These are phyloP conservation scores for Pseudoips prasinana DNA, from an alignment of 2,888 invertebrate species.

Conservation along the genomic window DNA sequence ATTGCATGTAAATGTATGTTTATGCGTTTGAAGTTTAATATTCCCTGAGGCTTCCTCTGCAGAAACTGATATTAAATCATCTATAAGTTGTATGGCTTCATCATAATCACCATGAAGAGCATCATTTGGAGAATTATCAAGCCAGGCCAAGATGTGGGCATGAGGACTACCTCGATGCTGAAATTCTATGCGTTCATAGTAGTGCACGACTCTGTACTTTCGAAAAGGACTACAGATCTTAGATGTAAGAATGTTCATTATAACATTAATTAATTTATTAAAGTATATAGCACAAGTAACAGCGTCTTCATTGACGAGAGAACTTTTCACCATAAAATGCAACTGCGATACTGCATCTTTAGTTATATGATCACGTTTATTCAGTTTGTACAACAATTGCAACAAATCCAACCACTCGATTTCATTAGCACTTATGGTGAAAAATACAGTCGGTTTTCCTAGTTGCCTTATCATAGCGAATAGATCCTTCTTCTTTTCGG, in stretches of 20 bases:
- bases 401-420: constrained; percentile 42
- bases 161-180: constrained; percentile 48
- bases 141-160: constrained; percentile 47
- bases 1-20: too few relatives aligned
- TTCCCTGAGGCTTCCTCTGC: too few relatives aligned
- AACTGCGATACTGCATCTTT: too few relatives aligned
- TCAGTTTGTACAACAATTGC: constrained; percentile 42
- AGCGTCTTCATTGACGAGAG: constrained; percentile 40
- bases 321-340: too few relatives aligned
- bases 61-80: too few relatives aligned
- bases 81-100: too few relatives aligned
- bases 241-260: constrained; percentile 36
- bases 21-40: too few relatives aligned
- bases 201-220: constrained; percentile 36
- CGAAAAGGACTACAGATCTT: constrained; percentile 40
- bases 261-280: constrained; percentile 44
- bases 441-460: constrained; percentile 49
- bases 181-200: constrained; percentile 47
- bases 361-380: too few relatives aligned
- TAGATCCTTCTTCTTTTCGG: constrained; percentile 45
- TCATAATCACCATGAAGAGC: too few relatives aligned
- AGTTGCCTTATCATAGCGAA: constrained; percentile 56
- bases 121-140: constrained; percentile 47
- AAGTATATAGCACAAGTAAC: constrained; percentile 43
- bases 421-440: constrained; percentile 57